phyloP scores from a whole-genome alignment of 2,113 vertebrate genomes.

The Salvator merianae region DNA sequence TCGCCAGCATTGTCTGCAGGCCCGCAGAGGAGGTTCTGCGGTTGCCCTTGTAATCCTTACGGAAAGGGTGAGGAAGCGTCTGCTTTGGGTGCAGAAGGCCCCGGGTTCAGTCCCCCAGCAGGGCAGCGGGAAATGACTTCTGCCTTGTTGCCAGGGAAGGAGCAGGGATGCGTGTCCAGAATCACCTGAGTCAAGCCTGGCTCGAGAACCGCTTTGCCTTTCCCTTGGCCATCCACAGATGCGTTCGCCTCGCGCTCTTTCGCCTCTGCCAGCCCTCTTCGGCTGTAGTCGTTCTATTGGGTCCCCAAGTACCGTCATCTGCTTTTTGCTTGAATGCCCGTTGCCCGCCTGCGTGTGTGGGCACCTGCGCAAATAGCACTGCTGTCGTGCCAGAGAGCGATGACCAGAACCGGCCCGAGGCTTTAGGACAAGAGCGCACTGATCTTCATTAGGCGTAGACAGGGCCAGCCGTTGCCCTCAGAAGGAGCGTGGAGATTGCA shows the following conservation, averaged over 20 bases:
- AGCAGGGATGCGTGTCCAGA: too few species aligned
- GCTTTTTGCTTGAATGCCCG: neutral
- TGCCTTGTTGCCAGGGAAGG: too few species aligned
- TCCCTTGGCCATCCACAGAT: neutral
- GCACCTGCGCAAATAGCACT: neutral
- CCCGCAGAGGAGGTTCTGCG: neutral
- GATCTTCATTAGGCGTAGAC: neutral
- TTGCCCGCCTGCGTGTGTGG: neutral
- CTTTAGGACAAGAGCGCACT: neutral
- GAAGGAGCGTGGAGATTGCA: neutral
- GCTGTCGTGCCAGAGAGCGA: too few species aligned
- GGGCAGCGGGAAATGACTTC: too few species aligned
- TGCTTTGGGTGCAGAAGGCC: too few species aligned
- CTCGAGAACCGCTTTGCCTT: too few species aligned
- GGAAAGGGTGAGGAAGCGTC: too few species aligned
- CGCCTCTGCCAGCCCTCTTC: neutral
- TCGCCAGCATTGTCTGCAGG: neutral
- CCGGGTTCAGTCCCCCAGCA: too few species aligned
- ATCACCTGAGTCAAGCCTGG: too few species aligned
- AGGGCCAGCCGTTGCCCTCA: too few species aligned
- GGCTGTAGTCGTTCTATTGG: neutral
- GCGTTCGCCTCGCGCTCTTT: too few species aligned
- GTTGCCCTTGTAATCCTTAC: too few species aligned
- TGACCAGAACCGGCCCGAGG: neutral
- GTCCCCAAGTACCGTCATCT: neutral